Conservation (phyloP, 2,888 invertebrate genomes). For the Anthrax anthrax region DNA sequence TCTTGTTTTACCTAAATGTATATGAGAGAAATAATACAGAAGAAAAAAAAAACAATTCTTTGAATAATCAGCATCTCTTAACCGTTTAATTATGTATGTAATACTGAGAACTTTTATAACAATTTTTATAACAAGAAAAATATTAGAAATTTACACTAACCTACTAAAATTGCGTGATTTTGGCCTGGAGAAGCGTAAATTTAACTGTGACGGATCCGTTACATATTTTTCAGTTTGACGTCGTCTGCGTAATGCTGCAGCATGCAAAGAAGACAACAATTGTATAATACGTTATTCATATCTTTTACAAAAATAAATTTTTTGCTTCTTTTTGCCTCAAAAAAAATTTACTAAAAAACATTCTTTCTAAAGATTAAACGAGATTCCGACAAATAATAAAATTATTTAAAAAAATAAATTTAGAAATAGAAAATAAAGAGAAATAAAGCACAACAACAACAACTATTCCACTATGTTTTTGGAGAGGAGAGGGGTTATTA, state of each 20-base stretch:
- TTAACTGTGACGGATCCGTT: slow-evolving; percentile 67
- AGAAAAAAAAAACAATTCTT: background rate
- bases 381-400: no score
- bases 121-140: background rate
- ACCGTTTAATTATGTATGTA: background rate
- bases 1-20: no score
- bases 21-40: no score
- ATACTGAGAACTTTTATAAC: no score
- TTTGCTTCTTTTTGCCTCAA: slow-evolving; percentile 3
- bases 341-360: no score
- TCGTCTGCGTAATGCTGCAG: slow-evolving; percentile 50
- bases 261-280: background rate
- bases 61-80: background rate
- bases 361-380: background rate
- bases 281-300: background rate
- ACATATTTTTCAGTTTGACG: slow-evolving; percentile 73
- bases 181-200: slow-evolving; percentile 65
- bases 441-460: background rate
- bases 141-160: slow-evolving; percentile 16
- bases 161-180: slow-evolving; percentile 34
- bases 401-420: background rate
- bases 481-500: background rate
- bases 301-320: background rate
- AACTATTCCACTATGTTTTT: background rate
- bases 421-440: background rate